A percentile compares a stretch with the other conserved stretches of the same genome.
Conservation (phyloP, 2,888 invertebrate species). For the Ochropleura leucogaster region DNA sequence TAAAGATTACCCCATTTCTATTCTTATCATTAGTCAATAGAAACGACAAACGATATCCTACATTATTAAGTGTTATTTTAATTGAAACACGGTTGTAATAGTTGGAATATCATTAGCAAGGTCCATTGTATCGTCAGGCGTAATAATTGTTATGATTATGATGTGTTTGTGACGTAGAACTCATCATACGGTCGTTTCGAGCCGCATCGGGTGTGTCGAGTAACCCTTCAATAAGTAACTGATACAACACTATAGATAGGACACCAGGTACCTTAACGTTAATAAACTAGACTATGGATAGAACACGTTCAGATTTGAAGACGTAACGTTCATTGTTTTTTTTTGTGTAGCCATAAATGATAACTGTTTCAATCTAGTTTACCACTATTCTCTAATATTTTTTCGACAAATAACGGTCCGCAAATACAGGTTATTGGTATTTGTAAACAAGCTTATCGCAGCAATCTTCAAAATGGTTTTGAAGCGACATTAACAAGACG, state of each 20-base stretch:
- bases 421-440: constrained; percentile 11
- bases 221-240: constrained; percentile 31
- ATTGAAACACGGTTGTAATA: constrained; percentile 35
- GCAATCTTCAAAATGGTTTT: not conserved
- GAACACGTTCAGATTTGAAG: not conserved
- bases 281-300: not conserved
- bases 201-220: constrained; percentile 18
- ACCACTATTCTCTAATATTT: not conserved
- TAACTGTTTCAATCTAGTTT: constrained; percentile 4
- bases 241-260: not conserved
- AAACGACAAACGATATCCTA: not conserved
- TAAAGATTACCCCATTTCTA: constrained; percentile 17
- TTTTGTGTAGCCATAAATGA: not conserved
- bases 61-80: constrained; percentile 19
- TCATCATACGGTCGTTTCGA: constrained; percentile 42
- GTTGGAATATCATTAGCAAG: constrained; percentile 48
- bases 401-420: not conserved
- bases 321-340: constrained; percentile 17
- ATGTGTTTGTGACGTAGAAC: constrained; percentile 42
- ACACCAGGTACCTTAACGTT: not conserved
- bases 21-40: constrained; percentile 16
- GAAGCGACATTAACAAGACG: not conserved
- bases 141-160: constrained; percentile 47
- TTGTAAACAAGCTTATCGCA: constrained; percentile 4
- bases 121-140: constrained; percentile 37